Evolutionary conservation across 1,140 invertebrate genomes (phyloP).

Genomic region (Sminthurides bifidus): DNA sequence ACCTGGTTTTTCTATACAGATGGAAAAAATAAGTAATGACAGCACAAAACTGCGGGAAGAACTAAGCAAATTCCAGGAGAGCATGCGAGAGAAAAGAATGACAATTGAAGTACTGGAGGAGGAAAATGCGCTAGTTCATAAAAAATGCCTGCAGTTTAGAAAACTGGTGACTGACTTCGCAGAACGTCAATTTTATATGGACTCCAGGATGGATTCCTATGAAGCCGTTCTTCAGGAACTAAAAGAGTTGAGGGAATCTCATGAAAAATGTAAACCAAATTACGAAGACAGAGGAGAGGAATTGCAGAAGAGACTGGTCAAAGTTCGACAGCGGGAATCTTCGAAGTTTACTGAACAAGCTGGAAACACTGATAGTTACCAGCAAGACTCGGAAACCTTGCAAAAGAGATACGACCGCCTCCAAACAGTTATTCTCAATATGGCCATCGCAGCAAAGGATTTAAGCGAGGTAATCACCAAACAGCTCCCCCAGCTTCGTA

Average conservation of each 20-base stretch:
- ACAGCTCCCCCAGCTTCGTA: not conserved
- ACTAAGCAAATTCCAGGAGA: not conserved
- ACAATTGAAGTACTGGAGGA: slow-evolving; percentile 25
- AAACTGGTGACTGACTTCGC: slow-evolving; percentile 14
- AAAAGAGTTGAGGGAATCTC: slow-evolving; percentile 1
- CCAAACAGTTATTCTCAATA: slow-evolving; percentile 20
- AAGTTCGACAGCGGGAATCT: not conserved
- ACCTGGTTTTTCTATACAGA: slow-evolving; percentile 4
- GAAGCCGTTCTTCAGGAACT: slow-evolving; percentile 15
- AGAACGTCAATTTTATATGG: slow-evolving; percentile 22
- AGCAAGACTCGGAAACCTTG: not conserved
- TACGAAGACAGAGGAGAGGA: no score
- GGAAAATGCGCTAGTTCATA: slow-evolving; percentile 18
- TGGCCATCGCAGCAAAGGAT: slow-evolving; percentile 27
- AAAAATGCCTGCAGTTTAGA: slow-evolving; percentile 22
- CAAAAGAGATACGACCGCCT: slow-evolving; percentile 9
- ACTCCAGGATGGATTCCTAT: slow-evolving; percentile 8
- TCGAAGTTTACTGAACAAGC: not conserved
- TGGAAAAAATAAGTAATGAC: slow-evolving; percentile 18
- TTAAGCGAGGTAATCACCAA: slow-evolving; percentile 16
- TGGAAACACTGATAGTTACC: no score
- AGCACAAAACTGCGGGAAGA: slow-evolving; percentile 21
- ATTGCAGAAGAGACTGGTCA: not conserved
- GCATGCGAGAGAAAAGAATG: slow-evolving; percentile 14
- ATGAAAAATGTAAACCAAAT: slow-evolving; percentile 14